Base-by-base conservation (phyloP, 1,140 invertebrate genomes). In the Polypedilum pembai region DNA sequence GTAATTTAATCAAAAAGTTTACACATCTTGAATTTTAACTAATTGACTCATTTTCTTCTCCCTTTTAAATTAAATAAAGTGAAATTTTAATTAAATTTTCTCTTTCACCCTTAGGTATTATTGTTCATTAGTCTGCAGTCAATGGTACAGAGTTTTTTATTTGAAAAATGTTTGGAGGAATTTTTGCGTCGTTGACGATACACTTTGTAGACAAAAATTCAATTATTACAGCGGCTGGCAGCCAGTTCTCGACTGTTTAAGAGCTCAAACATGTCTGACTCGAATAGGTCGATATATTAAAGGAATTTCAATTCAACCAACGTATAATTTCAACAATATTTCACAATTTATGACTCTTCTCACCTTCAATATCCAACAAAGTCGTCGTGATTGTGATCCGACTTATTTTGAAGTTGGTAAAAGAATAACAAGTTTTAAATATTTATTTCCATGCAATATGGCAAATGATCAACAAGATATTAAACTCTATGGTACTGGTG, bases 141-240 rank as follows among this genome's bases (percentile, higher is more conserved):
- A 81, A 20, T 93, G 92, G 92, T 87, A 92, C 77, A 80, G 84
- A 15, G 88, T 88, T 0, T 93, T 94, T 78, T 87, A 92, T 78
- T 85, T 93, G 3, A 89, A 89, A 65, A 85, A 85, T 33, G 88
- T 92, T 18, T 93, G 92, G 92, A 82, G 87, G 12, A 88, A 85
- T 4, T 94, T 94, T 79, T 83, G 86, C 0, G 81, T 94, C 18
- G 85, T 89, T 75, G 92, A 94, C 79, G 85, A 83, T 8, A 92
- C 91, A 0, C 81, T 94, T 3, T 93, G 91, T 0, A 85, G 91
- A 74, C 84, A 89, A 4, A 89, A 89, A 79, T 94, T 88, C 79
- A 93, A 93, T 80, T 92, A 93, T 77, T 93, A 93, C 80, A 90
- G 89, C 74, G 92, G 92, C 8, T 94, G 92, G 88, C 89, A 91